Base-by-base conservation (phyloP, 2,797 vertebrate species). In the Periparus ater region DNA sequence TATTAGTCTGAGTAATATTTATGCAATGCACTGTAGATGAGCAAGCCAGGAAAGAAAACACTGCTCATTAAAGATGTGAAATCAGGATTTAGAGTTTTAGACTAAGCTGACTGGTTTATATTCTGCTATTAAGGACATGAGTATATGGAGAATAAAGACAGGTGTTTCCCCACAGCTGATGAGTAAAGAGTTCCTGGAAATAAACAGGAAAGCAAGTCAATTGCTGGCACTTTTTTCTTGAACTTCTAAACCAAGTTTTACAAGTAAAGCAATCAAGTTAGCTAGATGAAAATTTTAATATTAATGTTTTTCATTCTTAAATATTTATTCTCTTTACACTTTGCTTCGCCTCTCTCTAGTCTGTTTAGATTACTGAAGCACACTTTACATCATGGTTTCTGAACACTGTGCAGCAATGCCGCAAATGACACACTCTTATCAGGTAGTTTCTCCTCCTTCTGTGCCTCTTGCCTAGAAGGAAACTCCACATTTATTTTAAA, bases 201-300 rank as follows among this genome's bases (percentile, higher is more conserved):
- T 48, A 91, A 95, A 94, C 91, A 93, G 93, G 90, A 94, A 96
- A 91, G 45, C 27, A 51, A 94, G 44, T 60, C 67, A 80, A 65
- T 26, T 63, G 11, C 50, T 61, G 27, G 19, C 34, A 63, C 47
- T 40, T 75, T 71, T 74, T 40, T 12, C 50, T 73, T 84, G 27
- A 71, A 74, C 20, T 71, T 79, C 54, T 76, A 71, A 57, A 82
- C 8, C 32, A 71, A 34, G 27, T 60, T 89, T 76, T 30, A 85
- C 27, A 87, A 76, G 17, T 32, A 87, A 48, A 68, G 36, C 36
- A 89, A 67, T 68, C 29, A 65, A 50, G 18, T 34, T 71, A 84
- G 63, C 50, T 82, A 62, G 55, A 79, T 74, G 7, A 42, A 70
- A 63, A 53, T 25, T 78, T 76, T 60, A 84, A 58, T 76, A 91